phyloP scores from a whole-genome alignment of 2,797 vertebrate species.

The Sebastolobus alascanus region DNA sequence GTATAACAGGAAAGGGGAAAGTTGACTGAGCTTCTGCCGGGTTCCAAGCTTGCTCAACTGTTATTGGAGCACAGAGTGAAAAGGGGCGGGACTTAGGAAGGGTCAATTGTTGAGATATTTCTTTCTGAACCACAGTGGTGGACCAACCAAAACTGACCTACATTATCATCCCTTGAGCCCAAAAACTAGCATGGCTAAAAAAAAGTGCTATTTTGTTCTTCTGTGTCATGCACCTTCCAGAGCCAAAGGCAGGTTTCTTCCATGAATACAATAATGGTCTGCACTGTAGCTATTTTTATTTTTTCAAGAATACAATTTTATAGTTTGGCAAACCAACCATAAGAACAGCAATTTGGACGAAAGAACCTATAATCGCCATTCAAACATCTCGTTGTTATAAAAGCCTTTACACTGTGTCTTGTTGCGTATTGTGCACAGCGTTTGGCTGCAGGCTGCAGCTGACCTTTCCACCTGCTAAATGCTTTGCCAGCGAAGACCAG shows the following conservation, averaged over 20 bases:
- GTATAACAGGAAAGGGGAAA: no score
- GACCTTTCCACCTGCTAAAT: slow-evolving; percentile 67
- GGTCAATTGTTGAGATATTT: background rate
- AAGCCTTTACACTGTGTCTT: slow-evolving; percentile 26
- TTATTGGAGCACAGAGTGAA: no score
- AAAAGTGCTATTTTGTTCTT: background rate
- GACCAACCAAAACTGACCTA: background rate
- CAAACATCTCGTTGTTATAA: slow-evolving; percentile 23
- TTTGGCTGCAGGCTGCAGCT: slow-evolving; percentile 54
- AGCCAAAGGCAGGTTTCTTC: slow-evolving; percentile 2
- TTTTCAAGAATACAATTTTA: background rate
- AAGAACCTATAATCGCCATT: background rate
- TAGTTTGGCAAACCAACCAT: slow-evolving; percentile 8
- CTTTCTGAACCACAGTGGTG: background rate
- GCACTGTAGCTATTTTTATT: background rate
- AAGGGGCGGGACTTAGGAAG: no score
- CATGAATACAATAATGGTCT: background rate
- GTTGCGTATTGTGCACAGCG: slow-evolving; percentile 45
- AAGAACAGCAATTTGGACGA: background rate
- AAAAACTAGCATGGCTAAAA: background rate
- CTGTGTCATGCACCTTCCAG: background rate
- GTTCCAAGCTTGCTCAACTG: no score
- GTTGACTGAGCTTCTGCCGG: no score
- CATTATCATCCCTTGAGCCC: background rate
- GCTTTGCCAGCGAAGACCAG: slow-evolving; percentile 59